Evolutionary conservation across 2,888 invertebrate species (phyloP).

Genomic region (Andrena trimmerana): DNA sequence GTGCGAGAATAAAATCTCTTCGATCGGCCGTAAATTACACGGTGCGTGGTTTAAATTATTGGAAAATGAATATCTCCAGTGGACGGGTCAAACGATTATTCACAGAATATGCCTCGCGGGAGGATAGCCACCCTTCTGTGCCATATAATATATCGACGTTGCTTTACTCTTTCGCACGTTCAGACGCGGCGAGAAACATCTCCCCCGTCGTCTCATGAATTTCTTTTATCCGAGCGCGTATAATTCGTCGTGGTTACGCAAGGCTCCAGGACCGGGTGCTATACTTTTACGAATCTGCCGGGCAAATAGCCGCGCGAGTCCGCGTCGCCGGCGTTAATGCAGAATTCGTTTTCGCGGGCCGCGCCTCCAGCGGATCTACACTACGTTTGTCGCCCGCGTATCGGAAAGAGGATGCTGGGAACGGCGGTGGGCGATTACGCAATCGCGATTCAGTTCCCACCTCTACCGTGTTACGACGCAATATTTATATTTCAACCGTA

Average conservation of each 20-base stretch:
- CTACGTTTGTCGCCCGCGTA: neutral
- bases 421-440: conserved; percentile 28
- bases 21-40: conserved; percentile 32
- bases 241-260: conserved; percentile 21
- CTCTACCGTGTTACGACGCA: conserved; percentile 31
- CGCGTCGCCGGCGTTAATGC: neutral
- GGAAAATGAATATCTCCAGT: conserved; percentile 49
- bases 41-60: conserved; percentile 38
- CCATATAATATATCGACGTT: neutral
- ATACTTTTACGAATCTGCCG: neutral
- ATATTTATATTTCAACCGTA: conserved; percentile 54
- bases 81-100: conserved; percentile 59
- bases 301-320: neutral
- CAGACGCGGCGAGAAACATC: conserved; percentile 1
- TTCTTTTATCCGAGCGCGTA: conserved; percentile 13
- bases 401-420: conserved; percentile 29
- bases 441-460: conserved; percentile 38
- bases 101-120: conserved; percentile 29
- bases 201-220: conserved; percentile 2
- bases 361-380: conserved; percentile 31
- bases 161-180: neutral
- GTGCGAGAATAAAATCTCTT: conserved; percentile 26
- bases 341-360: conserved; percentile 23
- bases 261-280: neutral
- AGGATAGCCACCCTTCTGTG: conserved; percentile 41